These are phyloP conservation scores for Tokudaia tokunoshimensis DNA, from an alignment of 2,797 vertebrate genomes.

Conservation along the genomic window DNA sequence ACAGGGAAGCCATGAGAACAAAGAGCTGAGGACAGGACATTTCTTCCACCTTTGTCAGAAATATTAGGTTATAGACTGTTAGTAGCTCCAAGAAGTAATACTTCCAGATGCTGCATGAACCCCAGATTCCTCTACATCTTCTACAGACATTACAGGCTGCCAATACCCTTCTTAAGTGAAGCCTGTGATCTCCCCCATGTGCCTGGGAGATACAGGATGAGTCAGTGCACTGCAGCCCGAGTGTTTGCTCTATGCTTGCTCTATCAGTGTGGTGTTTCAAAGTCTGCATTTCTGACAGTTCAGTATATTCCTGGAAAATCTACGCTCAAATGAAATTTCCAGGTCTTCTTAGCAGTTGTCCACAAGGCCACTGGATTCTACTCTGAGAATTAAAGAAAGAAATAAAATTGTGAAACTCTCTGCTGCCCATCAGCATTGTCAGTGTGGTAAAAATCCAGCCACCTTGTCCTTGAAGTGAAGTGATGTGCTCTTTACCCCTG, in stretches of 20 bases:
- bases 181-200: background rate
- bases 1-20: background rate
- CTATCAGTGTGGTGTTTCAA: background rate
- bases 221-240: too few species aligned
- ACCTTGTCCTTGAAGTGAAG: background rate
- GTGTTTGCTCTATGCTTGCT: background rate
- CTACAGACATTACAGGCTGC: background rate
- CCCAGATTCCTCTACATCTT: too few species aligned
- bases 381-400: constrained; percentile 52
- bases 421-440: background rate
- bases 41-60: background rate
- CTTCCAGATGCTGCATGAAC: background rate
- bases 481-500: background rate
- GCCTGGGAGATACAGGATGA: too few species aligned
- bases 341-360: background rate
- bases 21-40: background rate
- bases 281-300: background rate
- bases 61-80: background rate
- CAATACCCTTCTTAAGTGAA: background rate
- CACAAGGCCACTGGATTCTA: background rate
- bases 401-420: background rate
- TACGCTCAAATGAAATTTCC: background rate
- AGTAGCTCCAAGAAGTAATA: constrained; percentile 17
- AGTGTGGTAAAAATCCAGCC: constrained; percentile 9
- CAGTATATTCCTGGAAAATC: background rate